phyloP scores from a whole-genome alignment of 2,113 vertebrate species.

The Uria lomvia region DNA sequence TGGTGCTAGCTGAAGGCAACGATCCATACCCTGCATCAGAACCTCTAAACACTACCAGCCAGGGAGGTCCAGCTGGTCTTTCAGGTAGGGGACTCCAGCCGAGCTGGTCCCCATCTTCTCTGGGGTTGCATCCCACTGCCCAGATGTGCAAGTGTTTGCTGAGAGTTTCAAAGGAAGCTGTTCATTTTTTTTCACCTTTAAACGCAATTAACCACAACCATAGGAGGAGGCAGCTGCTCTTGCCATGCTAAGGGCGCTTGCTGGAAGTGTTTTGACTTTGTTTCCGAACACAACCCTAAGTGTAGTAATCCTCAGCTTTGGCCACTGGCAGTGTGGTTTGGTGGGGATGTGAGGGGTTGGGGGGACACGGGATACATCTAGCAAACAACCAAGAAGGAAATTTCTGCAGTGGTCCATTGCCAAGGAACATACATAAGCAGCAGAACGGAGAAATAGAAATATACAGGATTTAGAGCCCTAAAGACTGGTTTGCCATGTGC shows the following conservation, averaged over 20 bases:
- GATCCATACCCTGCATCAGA: fast-evolving
- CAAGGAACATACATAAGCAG: background rate
- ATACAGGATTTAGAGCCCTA: background rate
- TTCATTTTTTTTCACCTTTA: background rate
- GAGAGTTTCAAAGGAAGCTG: background rate
- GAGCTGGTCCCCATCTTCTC: background rate
- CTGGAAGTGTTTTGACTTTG: background rate
- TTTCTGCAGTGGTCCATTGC: background rate
- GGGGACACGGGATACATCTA: background rate
- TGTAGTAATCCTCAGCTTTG: background rate
- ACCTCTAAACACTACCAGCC: background rate
- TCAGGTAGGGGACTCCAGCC: background rate
- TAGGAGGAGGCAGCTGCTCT: background rate
- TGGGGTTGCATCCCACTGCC: background rate
- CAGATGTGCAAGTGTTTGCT: background rate
- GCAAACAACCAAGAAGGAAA: background rate
- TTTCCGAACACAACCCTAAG: background rate
- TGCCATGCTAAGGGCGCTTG: background rate
- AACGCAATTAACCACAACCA: background rate
- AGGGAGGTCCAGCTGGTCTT: background rate
- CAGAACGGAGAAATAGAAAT: background rate
- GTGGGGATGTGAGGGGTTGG: background rate
- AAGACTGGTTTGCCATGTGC: background rate
- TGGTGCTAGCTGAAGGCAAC: background rate
- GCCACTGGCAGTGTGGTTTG: background rate